Conservation (phyloP, 2,888 invertebrate genomes). For the Hyposoter didymator region DNA sequence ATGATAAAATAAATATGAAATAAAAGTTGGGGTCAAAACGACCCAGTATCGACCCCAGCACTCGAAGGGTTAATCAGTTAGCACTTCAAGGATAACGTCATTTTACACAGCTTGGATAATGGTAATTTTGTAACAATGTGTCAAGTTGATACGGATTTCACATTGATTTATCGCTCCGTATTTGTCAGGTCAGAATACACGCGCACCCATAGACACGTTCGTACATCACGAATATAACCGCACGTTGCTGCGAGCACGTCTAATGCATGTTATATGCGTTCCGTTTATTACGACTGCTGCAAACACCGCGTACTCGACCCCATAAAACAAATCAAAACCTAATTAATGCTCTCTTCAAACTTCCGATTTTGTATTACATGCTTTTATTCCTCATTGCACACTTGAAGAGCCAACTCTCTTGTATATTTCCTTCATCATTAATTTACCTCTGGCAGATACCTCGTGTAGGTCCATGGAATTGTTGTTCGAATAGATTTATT, state of each 20-base stretch:
- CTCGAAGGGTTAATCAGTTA: neutral
- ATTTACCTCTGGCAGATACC: neutral
- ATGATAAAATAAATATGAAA: too few species aligned
- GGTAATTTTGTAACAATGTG: neutral
- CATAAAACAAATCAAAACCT: conserved; percentile 50
- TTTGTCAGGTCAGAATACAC: conserved; percentile 1
- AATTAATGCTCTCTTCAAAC: conserved; percentile 40
- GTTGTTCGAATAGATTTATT: too few species aligned
- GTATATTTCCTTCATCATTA: neutral
- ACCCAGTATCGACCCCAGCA: too few species aligned
- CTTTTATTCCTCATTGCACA: neutral
- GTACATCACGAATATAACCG: neutral
- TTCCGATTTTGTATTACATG: neutral
- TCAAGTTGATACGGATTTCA: neutral
- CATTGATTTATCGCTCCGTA: neutral
- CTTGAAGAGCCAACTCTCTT: neutral
- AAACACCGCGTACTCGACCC: conserved; percentile 43
- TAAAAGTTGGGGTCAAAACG: too few species aligned
- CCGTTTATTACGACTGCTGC: conserved; percentile 49
- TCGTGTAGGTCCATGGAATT: neutral
- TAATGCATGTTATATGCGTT: conserved; percentile 15
- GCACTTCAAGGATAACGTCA: neutral
- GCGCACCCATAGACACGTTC: neutral
- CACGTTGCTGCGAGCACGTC: conserved; percentile 27
- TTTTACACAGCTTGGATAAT: neutral